Conservation (phyloP, 2,113 vertebrate species). For the Rhynchomys soricoides region DNA sequence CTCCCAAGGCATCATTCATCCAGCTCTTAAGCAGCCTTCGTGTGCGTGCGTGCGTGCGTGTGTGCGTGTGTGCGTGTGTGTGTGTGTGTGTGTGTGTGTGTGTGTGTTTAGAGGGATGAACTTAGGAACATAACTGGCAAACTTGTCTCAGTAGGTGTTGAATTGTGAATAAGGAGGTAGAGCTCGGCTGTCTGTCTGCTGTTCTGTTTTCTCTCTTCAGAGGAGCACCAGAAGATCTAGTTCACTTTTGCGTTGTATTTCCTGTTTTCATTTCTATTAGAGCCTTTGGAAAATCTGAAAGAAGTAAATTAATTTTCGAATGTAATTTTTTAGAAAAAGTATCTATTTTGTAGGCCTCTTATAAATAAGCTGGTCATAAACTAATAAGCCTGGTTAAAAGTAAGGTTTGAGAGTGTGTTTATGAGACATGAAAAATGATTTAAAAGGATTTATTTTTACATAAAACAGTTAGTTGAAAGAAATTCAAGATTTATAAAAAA, state of each 20-base stretch:
- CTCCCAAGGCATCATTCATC: neutral
- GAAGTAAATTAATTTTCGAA: slow-evolving; percentile 44
- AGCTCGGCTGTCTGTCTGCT: neutral
- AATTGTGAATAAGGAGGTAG: neutral
- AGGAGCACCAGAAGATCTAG: neutral
- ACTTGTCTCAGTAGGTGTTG: neutral
- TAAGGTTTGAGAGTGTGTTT: neutral
- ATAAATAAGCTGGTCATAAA: slow-evolving; percentile 25
- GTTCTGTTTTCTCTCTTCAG: neutral
- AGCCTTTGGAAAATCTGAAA: slow-evolving; percentile 1
- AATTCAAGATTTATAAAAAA: slow-evolving; percentile 12
- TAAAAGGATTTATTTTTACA: slow-evolving; percentile 6
- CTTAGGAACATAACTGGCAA: neutral
- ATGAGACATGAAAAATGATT: neutral
- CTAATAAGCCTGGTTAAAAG: slow-evolving; percentile 40
- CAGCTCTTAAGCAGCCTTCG: neutral
- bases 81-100: too few relatives aligned
- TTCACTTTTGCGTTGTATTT: neutral
- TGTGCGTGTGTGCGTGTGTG: too few relatives aligned
- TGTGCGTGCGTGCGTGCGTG: too few relatives aligned
- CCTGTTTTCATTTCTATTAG: slow-evolving; percentile 22
- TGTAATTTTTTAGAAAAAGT: slow-evolving; percentile 31
- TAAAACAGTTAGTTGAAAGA: slow-evolving; percentile 30
- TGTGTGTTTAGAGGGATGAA: neutral
- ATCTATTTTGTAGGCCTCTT: neutral